phyloP scores from a whole-genome alignment of 2,888 invertebrate genomes.

The Hypsopygia costalis region DNA sequence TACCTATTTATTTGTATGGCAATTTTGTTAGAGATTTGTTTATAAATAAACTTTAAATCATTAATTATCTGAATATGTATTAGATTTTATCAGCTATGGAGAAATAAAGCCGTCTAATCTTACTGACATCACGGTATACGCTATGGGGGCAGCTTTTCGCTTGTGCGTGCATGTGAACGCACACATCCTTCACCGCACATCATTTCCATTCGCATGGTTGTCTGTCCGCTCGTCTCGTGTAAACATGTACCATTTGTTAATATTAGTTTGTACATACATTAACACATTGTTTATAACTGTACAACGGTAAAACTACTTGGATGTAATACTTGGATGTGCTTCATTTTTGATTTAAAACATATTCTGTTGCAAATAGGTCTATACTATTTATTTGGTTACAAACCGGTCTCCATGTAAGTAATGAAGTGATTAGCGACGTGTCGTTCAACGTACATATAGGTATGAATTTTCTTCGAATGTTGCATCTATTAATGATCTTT shows the following conservation, averaged over 20 bases:
- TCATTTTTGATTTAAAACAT: slow-evolving; percentile 5
- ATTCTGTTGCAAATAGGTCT: slow-evolving; percentile 16
- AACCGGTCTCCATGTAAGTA: slow-evolving; percentile 23
- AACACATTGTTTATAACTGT: not conserved
- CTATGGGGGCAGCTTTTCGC: slow-evolving; percentile 47
- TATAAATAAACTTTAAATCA: too few species aligned
- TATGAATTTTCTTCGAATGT: not conserved
- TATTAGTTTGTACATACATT: too few species aligned
- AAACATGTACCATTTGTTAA: not conserved
- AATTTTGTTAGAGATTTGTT: too few species aligned
- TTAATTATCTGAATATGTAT: too few species aligned
- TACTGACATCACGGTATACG: slow-evolving; percentile 49
- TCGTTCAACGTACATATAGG: not conserved
- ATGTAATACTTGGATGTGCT: slow-evolving; percentile 7
- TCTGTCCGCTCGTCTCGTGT: slow-evolving; percentile 1
- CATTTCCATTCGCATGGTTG: slow-evolving; percentile 15
- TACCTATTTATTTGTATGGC: too few species aligned
- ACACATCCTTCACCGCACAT: slow-evolving; percentile 31
- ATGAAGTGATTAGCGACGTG: slow-evolving; percentile 2
- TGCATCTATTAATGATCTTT: not conserved
- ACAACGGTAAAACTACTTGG: not conserved
- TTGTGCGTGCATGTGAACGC: slow-evolving; percentile 37
- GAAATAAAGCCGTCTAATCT: slow-evolving; percentile 45
- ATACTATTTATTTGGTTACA: slow-evolving; percentile 24
- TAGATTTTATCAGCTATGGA: too few species aligned